Base-by-base conservation (phyloP, 35 echinoderm and acorn worm species). In the Ptychodera flava region DNA sequence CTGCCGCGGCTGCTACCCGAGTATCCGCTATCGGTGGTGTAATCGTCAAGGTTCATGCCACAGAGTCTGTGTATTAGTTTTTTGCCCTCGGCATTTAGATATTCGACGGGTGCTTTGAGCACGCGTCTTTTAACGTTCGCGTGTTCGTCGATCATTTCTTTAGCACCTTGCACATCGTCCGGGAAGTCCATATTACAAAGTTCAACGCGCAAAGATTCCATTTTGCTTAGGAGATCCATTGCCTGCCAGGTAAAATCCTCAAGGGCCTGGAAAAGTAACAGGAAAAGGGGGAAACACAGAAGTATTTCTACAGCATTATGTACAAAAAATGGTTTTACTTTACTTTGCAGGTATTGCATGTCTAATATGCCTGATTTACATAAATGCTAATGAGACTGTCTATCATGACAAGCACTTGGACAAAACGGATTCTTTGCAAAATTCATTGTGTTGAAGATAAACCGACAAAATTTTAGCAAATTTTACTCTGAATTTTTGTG, bases 211-310 rank as follows among this genome's bases (percentile, higher is more conserved):
- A 99, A 77, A 31, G 94, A 90, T 32, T 99, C 96, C 78, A 94
- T 90, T 35, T 93, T 90, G n/a, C 94, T 90, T 93, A 99, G 92
- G 31, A 99, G 91, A 64, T 92, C 87, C 1, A 89, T 86, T 28
- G 96, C 96, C 36, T 90, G 85, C 35, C 87, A 87, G 53, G 94
- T 82, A 89, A 99, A 99, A 38, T 99, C 96, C 77, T 99, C 96
- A 35, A 99, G 77, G 31, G 93, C 85, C 96, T 99, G 28, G 16
- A 79, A 75, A 31, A 83, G 22, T 29, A 35, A 38, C 28, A 1
- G 29, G 28, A 16, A 35, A 0, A 33, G 37, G 16, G 16, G 28
- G 29, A 77, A 16, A 76, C n/a, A n/a, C n/a, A n/a, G n/a, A n/a
- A n/a, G n/a, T n/a, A n/a, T n/a, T n/a, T n/a, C n/a, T n/a, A n/a